A percentile compares a stretch with the other conserved stretches of the same genome.
Evolutionary conservation across 1,140 invertebrate species (phyloP).

Genomic region (Cherax quadricarinatus): DNA sequence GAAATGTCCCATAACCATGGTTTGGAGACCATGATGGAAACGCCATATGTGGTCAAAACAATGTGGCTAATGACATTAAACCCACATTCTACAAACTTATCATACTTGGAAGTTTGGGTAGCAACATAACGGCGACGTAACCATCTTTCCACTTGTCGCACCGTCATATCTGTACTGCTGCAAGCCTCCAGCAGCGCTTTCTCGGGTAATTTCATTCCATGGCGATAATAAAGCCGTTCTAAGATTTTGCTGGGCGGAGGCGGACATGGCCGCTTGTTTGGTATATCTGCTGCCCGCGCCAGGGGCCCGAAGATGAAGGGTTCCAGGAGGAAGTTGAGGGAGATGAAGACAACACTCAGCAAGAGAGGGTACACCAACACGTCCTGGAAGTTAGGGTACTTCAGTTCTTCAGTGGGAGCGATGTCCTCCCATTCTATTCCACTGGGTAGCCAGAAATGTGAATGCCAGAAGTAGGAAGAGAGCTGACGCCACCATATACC

Average conservation of each 20-base stretch:
- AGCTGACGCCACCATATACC: slow-evolving; percentile 33
- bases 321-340: slow-evolving; percentile 22
- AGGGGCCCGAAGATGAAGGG: slow-evolving; percentile 42
- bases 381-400: slow-evolving; percentile 89
- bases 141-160: slow-evolving; percentile 94
- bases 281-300: slow-evolving; percentile 24
- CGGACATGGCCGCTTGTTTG: slow-evolving; percentile 14
- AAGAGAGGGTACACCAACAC: slow-evolving; percentile 77
- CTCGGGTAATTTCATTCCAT: slow-evolving; percentile 23
- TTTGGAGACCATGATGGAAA: slow-evolving; percentile 92
- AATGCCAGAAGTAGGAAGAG: slow-evolving; percentile 39
- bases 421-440: slow-evolving; percentile 93
- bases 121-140: slow-evolving; percentile 82
- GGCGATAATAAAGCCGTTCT: slow-evolving; percentile 13
- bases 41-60: slow-evolving; percentile 89
- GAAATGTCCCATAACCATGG: slow-evolving; percentile 96
- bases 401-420: slow-evolving; percentile 85
- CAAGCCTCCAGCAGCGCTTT: slow-evolving; percentile 78
- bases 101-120: slow-evolving; percentile 7
- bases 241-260: slow-evolving; percentile 25
- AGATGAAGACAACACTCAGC: slow-evolving; percentile 27
- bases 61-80: slow-evolving; percentile 92
- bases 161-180: slow-evolving; percentile 90
- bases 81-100: slow-evolving; percentile 64
- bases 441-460: slow-evolving; percentile 77